Evolutionary conservation across 2,113 vertebrate genomes (phyloP), one percentile per base, ranked within the genome.

Genomic region (Motacilla alba): DNA sequence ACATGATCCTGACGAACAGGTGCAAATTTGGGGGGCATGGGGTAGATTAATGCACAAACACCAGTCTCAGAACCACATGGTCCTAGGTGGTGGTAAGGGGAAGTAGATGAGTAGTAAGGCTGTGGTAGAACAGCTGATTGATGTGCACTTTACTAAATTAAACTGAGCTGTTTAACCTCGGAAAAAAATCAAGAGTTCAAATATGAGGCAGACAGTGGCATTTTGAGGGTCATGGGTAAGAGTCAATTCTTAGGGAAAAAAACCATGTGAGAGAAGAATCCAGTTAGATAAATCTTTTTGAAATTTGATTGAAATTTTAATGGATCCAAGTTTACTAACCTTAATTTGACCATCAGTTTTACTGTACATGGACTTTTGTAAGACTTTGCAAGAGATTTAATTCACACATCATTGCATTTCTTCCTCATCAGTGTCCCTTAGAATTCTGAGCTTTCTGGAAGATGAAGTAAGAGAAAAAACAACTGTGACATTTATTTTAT

Each of bases 61-160:
- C 26, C 28, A 24, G 7, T 17, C 13, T 70, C 19, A 41, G 33
- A 0, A 1, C 11, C 35, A 63, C 2, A 1, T 14, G 9, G 15
- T 30, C 33, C 12, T 3, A 18, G 8, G 15, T 47, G 23, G 9
- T 46, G 9, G 8, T 46, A 55, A 73, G 16, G 10, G 23, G 31
- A 50, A 60, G 20, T 5, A 78, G 10, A 27, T 41, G 21, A 76
- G 53, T 22, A 46, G 33, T 41, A 23, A 80, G 26, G 19, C 20
- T 90, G 39, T 20, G 12, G 28, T 56, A 37, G 17, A 41, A 72
- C 35, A 80, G 26, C 16, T 86, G 72, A 86, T 28, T 43, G 30
- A 79, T 66, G 20, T 13, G 30, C 0, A 13, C 68, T 46, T 58
- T 55, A 15, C 6, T 62, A 58, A 68, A 77, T 55, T 83, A 55